Base-by-base conservation (phyloP, 2,888 invertebrate genomes). In the Euspilapteryx auroguttella region DNA sequence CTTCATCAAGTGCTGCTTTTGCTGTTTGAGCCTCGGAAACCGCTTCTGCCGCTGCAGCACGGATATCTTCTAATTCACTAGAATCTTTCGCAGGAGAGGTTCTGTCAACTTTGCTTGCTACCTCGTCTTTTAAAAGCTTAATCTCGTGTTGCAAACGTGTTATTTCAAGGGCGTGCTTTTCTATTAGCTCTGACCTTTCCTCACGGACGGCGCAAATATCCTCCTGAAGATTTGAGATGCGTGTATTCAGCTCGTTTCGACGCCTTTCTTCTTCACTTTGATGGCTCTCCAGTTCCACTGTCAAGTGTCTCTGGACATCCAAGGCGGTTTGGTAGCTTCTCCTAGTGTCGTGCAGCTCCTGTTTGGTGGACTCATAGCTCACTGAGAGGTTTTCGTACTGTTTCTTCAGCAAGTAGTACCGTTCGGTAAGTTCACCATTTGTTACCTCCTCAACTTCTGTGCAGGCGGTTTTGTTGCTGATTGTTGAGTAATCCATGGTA, bases 401-500 rank as follows among this genome's bases (percentile, higher is more conserved):
- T 44, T 64, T 66, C 41, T 63, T 65, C 2, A 76, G 49, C 29
- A 50, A 51, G 45, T 62, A 64, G 38, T 65, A 71, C 2, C 53
- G 55, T 39, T 75, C 73, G 32, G 44, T 55, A 1, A 76, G 36
- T 40, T 75, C 75, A 9, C 61, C 61, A 29, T 61, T 58, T 2
- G 64, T 56, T 34, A 71, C 32, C 12, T 66, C 69, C 32, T 68
- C 71, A 2, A 41, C 44, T 44, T 63, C 69, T 2, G 64, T 66
- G 29, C 42, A 53, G 3, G 61, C 68, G 1, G 30, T 32, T 47
- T 71, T 71, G 35, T 73, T 73, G 31, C 68, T 71, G 28, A 65
- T 55, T 9, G 64, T 66, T 2, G 76, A 76, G 37, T 63, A 71
- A 62, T 76, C 63, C 76, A 76, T 76, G 30, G 29, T 38, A n/a